Percentiles rank a stretch among this genome's conserved stretches.
phyloP scores from a whole-genome alignment of 92 coral and sea anemone genomes.

The Porites cylindrica region DNA sequence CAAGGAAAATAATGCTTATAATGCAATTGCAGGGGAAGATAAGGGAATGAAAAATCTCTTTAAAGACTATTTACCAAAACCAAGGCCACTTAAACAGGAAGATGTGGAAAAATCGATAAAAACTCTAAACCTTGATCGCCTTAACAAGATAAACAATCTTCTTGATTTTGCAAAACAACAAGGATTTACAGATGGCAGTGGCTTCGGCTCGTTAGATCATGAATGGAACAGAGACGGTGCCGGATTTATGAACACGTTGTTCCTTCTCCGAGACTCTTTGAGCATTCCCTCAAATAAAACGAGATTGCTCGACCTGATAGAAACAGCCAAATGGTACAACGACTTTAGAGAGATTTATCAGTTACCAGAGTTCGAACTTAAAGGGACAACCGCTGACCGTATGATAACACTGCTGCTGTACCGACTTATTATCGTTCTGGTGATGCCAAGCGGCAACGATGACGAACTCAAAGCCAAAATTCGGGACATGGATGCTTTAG shows the following conservation, averaged over 20 bases:
- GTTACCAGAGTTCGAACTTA: slow-evolving; percentile 28
- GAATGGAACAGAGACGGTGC: slow-evolving; percentile 73
- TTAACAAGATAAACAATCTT: slow-evolving; percentile 33
- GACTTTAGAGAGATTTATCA: slow-evolving; percentile 86
- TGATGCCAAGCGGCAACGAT: slow-evolving; percentile 53
- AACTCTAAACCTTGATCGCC: slow-evolving; percentile 15
- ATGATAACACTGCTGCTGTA: slow-evolving; percentile 72
- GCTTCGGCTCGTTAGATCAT: slow-evolving; percentile 67
- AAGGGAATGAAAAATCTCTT: slow-evolving; percentile 4
- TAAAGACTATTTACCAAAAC: neutral
- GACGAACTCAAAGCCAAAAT: slow-evolving; percentile 49
- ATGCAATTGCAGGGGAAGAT: slow-evolving; percentile 38
- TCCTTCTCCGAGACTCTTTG: slow-evolving; percentile 51
- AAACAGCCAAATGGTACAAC: slow-evolving; percentile 82
- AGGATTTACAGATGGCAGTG: slow-evolving; percentile 78
- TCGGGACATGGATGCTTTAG: slow-evolving; percentile 71
- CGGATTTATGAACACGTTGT: slow-evolving; percentile 73
- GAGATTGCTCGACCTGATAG: slow-evolving; percentile 29
- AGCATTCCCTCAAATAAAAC: slow-evolving; percentile 8
- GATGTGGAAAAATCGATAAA: neutral
- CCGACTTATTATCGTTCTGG: slow-evolving; percentile 71
- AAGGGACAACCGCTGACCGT: slow-evolving; percentile 86
- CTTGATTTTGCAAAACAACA: slow-evolving; percentile 63
- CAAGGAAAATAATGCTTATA: neutral
- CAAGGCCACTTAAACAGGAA: neutral